These are phyloP conservation scores for Drosophila longiperda DNA, from an alignment of 2,888 invertebrate genomes.

Conservation along the genomic window DNA sequence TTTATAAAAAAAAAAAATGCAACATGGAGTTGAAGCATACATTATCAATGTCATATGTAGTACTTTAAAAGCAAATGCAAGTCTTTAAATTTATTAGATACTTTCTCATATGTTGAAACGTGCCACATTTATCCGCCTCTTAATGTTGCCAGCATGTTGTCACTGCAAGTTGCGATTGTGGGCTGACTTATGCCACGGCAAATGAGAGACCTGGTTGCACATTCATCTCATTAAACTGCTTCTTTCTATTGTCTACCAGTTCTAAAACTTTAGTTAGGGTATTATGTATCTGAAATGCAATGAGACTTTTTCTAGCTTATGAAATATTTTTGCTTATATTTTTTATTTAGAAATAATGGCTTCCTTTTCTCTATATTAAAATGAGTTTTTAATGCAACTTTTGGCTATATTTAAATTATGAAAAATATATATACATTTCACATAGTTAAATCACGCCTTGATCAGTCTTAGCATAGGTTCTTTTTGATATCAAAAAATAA, in stretches of 20 bases:
- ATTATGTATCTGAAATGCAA: background rate
- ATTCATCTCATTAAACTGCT: slow-evolving; percentile 26
- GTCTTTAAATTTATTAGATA: slow-evolving; percentile 4
- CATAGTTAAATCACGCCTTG: background rate
- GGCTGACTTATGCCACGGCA: slow-evolving; percentile 29
- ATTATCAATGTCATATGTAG: background rate
- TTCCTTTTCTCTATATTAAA: background rate
- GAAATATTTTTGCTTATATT: background rate
- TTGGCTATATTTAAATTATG: background rate
- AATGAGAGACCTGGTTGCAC: background rate
- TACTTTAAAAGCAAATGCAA: background rate
- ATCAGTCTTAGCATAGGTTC: background rate
- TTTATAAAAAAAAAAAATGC: background rate
- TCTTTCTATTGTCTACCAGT: background rate
- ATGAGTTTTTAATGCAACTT: background rate
- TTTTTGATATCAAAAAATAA: background rate
- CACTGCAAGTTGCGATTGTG: slow-evolving; percentile 5
- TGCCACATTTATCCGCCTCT: slow-evolving; percentile 17
- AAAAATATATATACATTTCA: background rate
- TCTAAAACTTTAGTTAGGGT: background rate
- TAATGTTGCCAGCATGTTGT: background rate
- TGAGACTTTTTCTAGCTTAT: background rate
- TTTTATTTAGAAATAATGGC: background rate
- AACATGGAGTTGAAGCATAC: background rate
- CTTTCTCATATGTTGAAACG: slow-evolving; percentile 8